A percentile compares a stretch with the other conserved stretches of the same genome.
These are phyloP conservation scores for Proterorhinus semilunaris DNA, from an alignment of 2,113 vertebrate species.

Conservation along the genomic window DNA sequence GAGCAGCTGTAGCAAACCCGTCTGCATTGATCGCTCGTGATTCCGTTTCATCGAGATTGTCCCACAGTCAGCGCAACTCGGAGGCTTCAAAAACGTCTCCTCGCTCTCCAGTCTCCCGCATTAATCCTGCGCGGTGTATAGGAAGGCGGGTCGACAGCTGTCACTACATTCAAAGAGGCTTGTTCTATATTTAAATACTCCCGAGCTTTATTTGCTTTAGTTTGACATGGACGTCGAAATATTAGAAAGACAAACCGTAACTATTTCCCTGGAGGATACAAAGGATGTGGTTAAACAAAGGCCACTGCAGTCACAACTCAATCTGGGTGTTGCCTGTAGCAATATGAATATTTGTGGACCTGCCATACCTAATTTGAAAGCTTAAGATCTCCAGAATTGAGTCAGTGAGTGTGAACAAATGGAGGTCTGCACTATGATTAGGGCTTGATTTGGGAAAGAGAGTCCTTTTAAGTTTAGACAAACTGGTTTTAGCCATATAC, in stretches of 20 bases:
- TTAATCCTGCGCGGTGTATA: slow-evolving; percentile 7
- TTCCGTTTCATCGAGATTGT: slow-evolving; percentile 34
- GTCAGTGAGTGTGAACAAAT: no score
- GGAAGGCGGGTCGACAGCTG: slow-evolving; percentile 7
- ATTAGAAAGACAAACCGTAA: not conserved
- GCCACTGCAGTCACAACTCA: no score
- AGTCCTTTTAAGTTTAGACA: no score
- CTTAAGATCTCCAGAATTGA: no score
- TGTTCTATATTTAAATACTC: slow-evolving; percentile 47
- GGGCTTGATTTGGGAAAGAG: no score
- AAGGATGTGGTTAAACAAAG: no score
- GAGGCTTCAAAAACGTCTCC: slow-evolving; percentile 39
- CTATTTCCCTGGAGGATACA: not conserved
- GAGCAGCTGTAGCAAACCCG: slow-evolving; percentile 24
- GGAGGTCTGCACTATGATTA: no score
- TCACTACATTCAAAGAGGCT: slow-evolving; percentile 14
- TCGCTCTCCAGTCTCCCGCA: slow-evolving; percentile 14
- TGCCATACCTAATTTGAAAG: no score
- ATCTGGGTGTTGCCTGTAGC: no score
- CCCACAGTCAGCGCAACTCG: slow-evolving; percentile 26
- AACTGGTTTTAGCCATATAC: no score
- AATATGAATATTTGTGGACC: no score
- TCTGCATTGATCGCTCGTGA: slow-evolving; percentile 24
- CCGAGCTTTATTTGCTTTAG: slow-evolving; percentile 14
- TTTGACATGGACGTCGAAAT: not conserved